Base-by-base conservation (phyloP, 2,113 vertebrate species). In the Hystrix cristata region DNA sequence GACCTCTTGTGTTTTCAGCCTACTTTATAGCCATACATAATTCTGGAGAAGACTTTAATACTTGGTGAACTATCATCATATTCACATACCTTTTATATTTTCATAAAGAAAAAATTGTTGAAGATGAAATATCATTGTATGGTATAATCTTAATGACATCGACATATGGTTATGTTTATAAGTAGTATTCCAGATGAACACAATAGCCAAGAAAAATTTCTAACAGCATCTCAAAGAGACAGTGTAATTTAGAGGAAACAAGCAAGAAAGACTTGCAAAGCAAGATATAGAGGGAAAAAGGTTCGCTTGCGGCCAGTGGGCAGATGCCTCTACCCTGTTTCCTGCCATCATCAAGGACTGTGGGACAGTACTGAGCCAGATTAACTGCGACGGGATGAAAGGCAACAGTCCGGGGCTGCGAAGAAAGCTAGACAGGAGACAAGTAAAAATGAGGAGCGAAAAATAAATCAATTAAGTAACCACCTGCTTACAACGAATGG, bases 121-220 rank as follows among this genome's bases (percentile, higher is more conserved):
- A 79, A 55, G 34, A 34, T 86, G 23, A 83, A 18, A 15, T 80
- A 65, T 79, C 31, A 82, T 51, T 72, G 84, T n/a, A 81, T 5
- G 8, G 16, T 48, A 86, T 71, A 29, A n/a, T 51, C 4, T 38
- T 80, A 62, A 69, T 81, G 9, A 34, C 51, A 74, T 92, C 15
- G 55, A 76, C 11, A 67, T 79, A 48, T 38, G 86, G 34, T 34
- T 60, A 62, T 95, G 90, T 53, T 64, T 97, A 11, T 79, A 91
- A 90, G 4, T 92, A 80, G 97, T 97, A 91, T 55, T 92, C 60
- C 81, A 88, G 12, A 82, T 27, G 76, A 94, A 90, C 21, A 55
- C 64, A 16, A 0, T 19, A 92, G 60, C 25, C 90, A 97, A 97
- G 95, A 81, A 60, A 51, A 82, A 38, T 27, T 79, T 90, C 67